These are phyloP conservation scores for Galagoides demidoff DNA, from an alignment of 2,797 vertebrate genomes.

Conservation along the genomic window DNA sequence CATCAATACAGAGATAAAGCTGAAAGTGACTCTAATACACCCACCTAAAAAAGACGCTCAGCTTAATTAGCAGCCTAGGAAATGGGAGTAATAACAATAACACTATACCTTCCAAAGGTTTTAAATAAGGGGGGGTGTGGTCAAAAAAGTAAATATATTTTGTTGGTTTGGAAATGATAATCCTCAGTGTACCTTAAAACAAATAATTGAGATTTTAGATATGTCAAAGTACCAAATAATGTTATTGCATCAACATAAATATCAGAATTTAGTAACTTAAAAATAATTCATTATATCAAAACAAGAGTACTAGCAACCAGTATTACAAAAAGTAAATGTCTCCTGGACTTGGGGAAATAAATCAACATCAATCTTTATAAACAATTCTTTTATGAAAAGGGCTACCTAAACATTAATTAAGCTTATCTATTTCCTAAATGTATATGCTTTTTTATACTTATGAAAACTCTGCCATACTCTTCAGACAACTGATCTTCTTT, in stretches of 20 bases:
- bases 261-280: not conserved
- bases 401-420: not conserved
- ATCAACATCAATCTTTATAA: not conserved
- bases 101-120: not conserved
- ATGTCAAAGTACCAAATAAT: not conserved
- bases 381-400: not conserved
- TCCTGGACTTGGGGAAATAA: not conserved
- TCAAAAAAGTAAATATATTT: slow-evolving; percentile 21
- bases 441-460: not conserved
- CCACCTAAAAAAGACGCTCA: not conserved
- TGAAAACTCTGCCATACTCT: not conserved
- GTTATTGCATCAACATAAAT: not conserved
- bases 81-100: not conserved
- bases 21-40: not conserved
- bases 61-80: not conserved
- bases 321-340: not conserved
- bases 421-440: slow-evolving; percentile 36
- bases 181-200: not conserved
- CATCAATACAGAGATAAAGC: not conserved
- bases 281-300: not conserved
- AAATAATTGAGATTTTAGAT: not conserved
- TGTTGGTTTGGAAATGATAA: slow-evolving; percentile 31
- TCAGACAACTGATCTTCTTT: not conserved
- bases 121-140: not conserved
- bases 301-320: not conserved